Evolutionary conservation across 2,888 invertebrate genomes (phyloP), one percentile per base, ranked within the genome.

Genomic region (Boloria euphrosyne): DNA sequence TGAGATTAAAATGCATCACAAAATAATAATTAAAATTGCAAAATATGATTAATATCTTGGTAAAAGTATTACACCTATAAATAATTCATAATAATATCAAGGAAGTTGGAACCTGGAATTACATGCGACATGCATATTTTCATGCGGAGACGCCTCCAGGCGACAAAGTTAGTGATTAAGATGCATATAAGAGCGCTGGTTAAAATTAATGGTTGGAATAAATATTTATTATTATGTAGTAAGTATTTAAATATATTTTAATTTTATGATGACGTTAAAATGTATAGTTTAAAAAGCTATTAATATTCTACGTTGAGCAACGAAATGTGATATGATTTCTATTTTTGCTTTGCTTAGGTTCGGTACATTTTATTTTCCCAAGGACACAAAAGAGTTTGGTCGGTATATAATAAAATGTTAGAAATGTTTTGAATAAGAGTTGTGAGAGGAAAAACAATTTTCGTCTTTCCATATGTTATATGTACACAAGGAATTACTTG

Each of bases 161-260:
- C 61, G 18, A 60, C 55, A 63, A 49, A 63, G 59, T 57, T 50
- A 55, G 43, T 58, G 22, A 62, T 65, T 62, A 59, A 54, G 65
- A 54, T 82, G 84, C 0, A 83, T 66, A 38, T 52, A 52, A 13
- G 59, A 58, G 14, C 46, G 58, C 17, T 46, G 52, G 46, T 52
- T 64, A 27, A 47, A 47, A 52, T 18, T 65, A 53, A 47, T 59
- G 65, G 22, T 13, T 14, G 13, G 65, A 65, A 65, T 65, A 65
- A 52, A 64, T 64, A 52, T 50, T 49, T 63, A 47, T 55, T 55
- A 53, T 31, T 27, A 53, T 49, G 18, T 46, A 49, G n/a, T 3
- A 2, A 27, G 14, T 5, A 22, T 17, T 22, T 22, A 22, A 22
- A 44, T 10, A 18, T n/a, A n/a, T n/a, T 22, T 0, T 43, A 14